Percentiles rank a stretch among this genome's conserved stretches.
phyloP scores from a whole-genome alignment of 2,113 vertebrate genomes.

The Dasypus novemcinctus region DNA sequence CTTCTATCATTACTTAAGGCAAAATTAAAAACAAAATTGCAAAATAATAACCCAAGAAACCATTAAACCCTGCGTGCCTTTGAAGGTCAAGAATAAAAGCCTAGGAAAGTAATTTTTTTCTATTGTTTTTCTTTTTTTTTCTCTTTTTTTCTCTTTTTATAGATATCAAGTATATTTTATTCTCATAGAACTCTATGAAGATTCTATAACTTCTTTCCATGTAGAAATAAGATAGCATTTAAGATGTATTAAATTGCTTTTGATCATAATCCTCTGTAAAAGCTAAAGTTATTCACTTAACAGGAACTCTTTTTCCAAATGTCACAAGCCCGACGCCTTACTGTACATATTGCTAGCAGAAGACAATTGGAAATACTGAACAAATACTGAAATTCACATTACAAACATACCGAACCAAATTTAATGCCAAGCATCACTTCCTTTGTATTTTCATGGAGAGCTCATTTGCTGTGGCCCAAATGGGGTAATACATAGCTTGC shows the following conservation, averaged over 20 bases:
- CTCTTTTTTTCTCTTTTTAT: constrained; percentile 70
- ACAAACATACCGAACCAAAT: constrained; percentile 91
- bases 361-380: constrained; percentile 92
- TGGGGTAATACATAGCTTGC: constrained; percentile 82
- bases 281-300: constrained; percentile 93
- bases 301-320: constrained; percentile 85
- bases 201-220: constrained; percentile 80
- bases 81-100: constrained; percentile 88
- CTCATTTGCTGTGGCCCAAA: constrained; percentile 80
- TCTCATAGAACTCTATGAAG: constrained; percentile 86
- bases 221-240: constrained; percentile 81
- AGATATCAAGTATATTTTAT: constrained; percentile 86
- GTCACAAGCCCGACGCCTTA: constrained; percentile 92
- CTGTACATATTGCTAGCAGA: constrained; percentile 96
- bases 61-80: constrained; percentile 89
- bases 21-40: constrained; percentile 86
- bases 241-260: constrained; percentile 89
- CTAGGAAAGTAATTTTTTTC: constrained; percentile 85
- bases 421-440: constrained; percentile 80
- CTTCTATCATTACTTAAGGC: constrained; percentile 92
- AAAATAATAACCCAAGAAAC: constrained; percentile 91
- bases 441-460: constrained; percentile 80
- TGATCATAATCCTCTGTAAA: constrained; percentile 85
- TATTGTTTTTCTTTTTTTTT: constrained; percentile 75
- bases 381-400: constrained; percentile 86